Evolutionary conservation across 2,113 vertebrate species (phyloP).

Genomic region (Poeciliopsis prolifica): DNA sequence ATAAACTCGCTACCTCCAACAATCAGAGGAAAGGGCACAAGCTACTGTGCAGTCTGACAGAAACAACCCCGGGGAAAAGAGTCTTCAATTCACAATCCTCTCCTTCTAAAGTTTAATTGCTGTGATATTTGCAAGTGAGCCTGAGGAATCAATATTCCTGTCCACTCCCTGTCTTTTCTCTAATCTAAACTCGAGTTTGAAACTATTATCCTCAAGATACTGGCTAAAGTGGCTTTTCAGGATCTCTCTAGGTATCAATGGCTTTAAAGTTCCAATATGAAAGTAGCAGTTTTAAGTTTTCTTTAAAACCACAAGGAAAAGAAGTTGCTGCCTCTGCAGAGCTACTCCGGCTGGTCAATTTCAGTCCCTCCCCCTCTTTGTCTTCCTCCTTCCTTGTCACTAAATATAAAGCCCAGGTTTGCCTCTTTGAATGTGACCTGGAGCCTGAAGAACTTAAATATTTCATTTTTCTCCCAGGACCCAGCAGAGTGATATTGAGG

Average conservation of each 20-base stretch:
- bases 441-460: too few species aligned
- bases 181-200: background rate
- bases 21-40: conserved; percentile 29
- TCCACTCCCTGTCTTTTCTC: conserved; percentile 1
- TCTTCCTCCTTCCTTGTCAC: background rate
- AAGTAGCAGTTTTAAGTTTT: background rate
- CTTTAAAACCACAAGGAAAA: background rate
- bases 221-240: background rate
- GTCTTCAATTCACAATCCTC: conserved; percentile 8
- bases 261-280: background rate
- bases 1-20: background rate
- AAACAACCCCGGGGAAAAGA: conserved; percentile 11
- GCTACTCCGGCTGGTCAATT: background rate
- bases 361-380: background rate
- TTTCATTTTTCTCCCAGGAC: too few species aligned
- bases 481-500: too few species aligned
- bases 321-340: background rate
- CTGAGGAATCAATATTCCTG: conserved; percentile 9
- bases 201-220: background rate
- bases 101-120: conserved; percentile 30
- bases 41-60: background rate
- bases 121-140: conserved; percentile 14
- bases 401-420: background rate
- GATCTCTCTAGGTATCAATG: too few species aligned
- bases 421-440: too few species aligned